Percentiles rank a stretch among this genome's conserved stretches.
These are phyloP conservation scores for Petrolisthes cinctipes DNA, from an alignment of 2,888 invertebrate species.

Conservation along the genomic window DNA sequence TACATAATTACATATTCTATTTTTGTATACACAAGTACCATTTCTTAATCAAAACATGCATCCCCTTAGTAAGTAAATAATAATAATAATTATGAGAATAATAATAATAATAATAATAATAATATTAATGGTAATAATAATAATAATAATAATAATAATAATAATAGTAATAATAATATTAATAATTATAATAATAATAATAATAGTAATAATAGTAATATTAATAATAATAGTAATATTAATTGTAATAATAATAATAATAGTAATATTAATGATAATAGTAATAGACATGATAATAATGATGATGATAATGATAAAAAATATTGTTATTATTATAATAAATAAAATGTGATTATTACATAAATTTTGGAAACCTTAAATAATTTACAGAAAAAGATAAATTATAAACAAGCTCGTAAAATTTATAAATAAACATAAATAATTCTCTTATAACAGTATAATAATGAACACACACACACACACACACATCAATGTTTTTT, in stretches of 20 bases:
- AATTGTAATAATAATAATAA: constrained; percentile 7
- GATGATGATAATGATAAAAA: constrained; percentile 5
- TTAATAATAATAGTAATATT: constrained; percentile 13
- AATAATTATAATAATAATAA: constrained; percentile 23
- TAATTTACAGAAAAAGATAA: no score
- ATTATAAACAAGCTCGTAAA: no score
- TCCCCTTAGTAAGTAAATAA: not conserved
- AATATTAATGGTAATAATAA: constrained; percentile 18
- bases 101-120: constrained; percentile 18
- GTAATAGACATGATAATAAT: not conserved
- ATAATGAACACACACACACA: not conserved
- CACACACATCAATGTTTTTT: not conserved
- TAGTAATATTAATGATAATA: constrained; percentile 12
- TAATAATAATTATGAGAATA: constrained; percentile 13
- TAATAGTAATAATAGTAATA: constrained; percentile 7
- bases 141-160: not conserved
- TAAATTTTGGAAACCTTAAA: no score
- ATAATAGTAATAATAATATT: constrained; percentile 24
- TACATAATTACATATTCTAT: no score
- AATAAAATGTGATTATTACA: not conserved
- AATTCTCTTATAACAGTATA: no score
- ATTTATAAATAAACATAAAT: no score
- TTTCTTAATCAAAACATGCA: no score
- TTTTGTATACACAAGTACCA: no score
- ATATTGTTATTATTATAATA: not conserved